Conservation (phyloP, 2,888 invertebrate genomes). For the Latrodectus hesperus region DNA sequence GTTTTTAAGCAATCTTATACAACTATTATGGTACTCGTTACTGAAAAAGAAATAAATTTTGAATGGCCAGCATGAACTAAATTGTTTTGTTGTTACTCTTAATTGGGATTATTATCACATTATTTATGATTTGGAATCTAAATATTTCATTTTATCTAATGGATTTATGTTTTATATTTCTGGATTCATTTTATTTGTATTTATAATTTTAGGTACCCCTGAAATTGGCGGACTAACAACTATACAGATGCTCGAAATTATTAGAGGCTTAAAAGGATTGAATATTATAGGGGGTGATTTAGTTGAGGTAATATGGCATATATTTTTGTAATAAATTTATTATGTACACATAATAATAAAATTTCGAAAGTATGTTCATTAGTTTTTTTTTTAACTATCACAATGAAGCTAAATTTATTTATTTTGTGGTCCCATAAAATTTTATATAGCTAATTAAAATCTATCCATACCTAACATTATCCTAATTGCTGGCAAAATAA, state of each 20-base stretch:
- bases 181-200: not conserved
- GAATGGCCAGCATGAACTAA: not conserved
- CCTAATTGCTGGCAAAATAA: too few relatives aligned
- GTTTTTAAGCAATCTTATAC: not conserved
- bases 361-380: too few relatives aligned
- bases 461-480: too few relatives aligned
- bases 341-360: too few relatives aligned
- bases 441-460: too few relatives aligned
- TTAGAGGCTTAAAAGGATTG: conserved; percentile 74
- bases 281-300: conserved; percentile 74
- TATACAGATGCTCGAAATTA: conserved; percentile 75
- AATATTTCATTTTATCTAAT: not conserved
- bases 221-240: conserved; percentile 75
- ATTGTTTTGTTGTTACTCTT: too few relatives aligned
- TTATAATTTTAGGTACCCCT: conserved; percentile 73
- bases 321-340: too few relatives aligned
- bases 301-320: conserved; percentile 73
- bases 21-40: not conserved
- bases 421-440: too few relatives aligned
- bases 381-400: too few relatives aligned
- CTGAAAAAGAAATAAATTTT: not conserved
- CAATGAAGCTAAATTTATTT: too few relatives aligned
- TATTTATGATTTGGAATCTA: not conserved
- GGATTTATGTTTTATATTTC: not conserved
- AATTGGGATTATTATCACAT: too few relatives aligned